A percentile compares a stretch with the other conserved stretches of the same genome.
Evolutionary conservation across 2,113 vertebrate species (phyloP).

Genomic region (Dromaius novaehollandiae): DNA sequence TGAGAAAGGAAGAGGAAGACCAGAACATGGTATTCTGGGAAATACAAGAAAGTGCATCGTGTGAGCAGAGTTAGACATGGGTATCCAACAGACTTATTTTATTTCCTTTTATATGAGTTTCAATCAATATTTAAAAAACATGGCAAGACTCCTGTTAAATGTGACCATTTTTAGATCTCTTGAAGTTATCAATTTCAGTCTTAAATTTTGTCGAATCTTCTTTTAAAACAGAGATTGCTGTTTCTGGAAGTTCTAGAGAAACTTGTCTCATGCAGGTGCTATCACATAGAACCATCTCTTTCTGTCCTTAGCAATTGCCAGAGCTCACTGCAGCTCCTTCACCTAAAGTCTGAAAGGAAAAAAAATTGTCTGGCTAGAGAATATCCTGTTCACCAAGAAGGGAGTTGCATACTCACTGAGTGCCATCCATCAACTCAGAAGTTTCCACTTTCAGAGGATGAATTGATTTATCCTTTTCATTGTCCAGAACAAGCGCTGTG

Average conservation of each 20-base stretch:
- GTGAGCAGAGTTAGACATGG: background rate
- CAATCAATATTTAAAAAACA: background rate
- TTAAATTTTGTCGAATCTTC: background rate
- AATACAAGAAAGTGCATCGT: accelerated
- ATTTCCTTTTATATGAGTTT: background rate
- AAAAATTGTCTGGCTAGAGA: background rate
- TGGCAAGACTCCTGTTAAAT: background rate
- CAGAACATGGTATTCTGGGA: background rate
- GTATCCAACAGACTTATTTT: background rate
- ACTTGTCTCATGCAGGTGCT: background rate
- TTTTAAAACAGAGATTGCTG: background rate
- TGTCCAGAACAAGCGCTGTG: background rate
- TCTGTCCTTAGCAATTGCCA: background rate
- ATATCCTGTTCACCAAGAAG: background rate
- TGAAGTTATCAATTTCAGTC: background rate
- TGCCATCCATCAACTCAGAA: background rate
- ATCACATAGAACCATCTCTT: background rate
- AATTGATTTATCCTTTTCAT: constrained; percentile 26
- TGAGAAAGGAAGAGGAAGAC: background rate
- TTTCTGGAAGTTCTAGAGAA: background rate
- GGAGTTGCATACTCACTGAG: background rate
- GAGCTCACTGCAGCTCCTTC: background rate
- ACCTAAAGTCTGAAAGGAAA: background rate
- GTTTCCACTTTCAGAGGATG: background rate
- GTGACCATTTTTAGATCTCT: background rate